Evolutionary conservation across 2,113 vertebrate species (phyloP), one percentile per base, ranked within the genome.

Genomic region (Pogonocichla stellata): DNA sequence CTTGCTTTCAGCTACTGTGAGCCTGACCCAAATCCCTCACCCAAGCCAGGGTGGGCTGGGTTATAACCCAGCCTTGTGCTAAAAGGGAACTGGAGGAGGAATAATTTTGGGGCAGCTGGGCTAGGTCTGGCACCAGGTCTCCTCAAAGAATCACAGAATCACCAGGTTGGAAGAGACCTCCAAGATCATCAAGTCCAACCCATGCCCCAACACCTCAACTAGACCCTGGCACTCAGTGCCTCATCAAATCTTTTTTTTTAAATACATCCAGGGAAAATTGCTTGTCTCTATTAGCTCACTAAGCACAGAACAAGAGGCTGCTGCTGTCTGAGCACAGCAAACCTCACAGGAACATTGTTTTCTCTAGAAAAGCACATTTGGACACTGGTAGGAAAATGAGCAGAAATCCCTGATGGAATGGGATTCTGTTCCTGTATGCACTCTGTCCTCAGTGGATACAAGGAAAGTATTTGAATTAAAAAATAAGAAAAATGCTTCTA

Each of bases 1-100:
- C 73, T 72, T 14, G 25, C 47, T 94, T 86, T 80, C 53, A 94
- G 90, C 92, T 96, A 94, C 93, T 48, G 87, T 82, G 50, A 89
- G 50, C 60, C 85, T 80, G 85, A 86, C 64, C 85, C 80, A 88
- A 83, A 86, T 51, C 92, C 69, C 91, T 93, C 90, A 10, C 38
- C 58, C 38, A 66, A 85, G 64, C 28, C 42, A 6, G 42, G 40
- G 28, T 33, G 62, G 72, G 74, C 50, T 45, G 72, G 54, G 43
- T 60, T 64, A 23, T 69, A 71, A 77, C 66, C 26, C 72, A 74
- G 67, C 60, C 60, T 87, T 40, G 81, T 0, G 28, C 54, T n/a
- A 2, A 62, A 34, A 43, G 58, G 54, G 42, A 66, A 38, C 64
- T 12, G 69, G 38, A 61, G 47, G 43, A 78, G 82, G 60, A 34